Conservation (phyloP, 2,888 invertebrate genomes). For the Ornithoptera priamus region DNA sequence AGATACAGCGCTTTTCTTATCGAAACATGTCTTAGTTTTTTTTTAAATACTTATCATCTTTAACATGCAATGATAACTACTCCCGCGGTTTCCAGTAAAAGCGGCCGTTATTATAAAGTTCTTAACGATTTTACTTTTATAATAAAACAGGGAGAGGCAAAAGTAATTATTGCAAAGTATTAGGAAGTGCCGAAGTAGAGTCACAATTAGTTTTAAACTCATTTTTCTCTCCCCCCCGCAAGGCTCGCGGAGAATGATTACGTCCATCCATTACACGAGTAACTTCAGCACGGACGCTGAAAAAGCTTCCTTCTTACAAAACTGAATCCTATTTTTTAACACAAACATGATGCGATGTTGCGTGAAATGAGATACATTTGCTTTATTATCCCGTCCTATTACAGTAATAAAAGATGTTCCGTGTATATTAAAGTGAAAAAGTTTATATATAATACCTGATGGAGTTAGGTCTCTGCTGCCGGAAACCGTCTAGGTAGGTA, state of each 20-base stretch:
- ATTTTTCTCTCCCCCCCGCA: neutral
- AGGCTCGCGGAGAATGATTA: neutral
- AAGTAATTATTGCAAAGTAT: neutral
- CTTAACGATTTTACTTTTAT: too few relatives aligned
- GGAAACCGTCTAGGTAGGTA: too few relatives aligned
- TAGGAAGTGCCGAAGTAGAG: neutral
- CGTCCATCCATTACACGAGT: conserved; percentile 3
- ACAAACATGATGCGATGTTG: conserved; percentile 1
- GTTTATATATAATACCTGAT: too few relatives aligned
- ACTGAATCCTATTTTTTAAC: neutral
- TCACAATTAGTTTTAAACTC: conserved; percentile 3
- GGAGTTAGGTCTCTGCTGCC: too few relatives aligned
- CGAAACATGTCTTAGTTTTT: too few relatives aligned
- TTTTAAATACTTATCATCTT: too few relatives aligned
- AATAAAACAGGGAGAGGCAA: neutral
- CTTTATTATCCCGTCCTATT: neutral
- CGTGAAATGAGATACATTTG: neutral
- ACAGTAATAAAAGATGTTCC: too few relatives aligned
- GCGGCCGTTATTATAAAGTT: too few relatives aligned
- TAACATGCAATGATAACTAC: too few relatives aligned
- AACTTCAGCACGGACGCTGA: neutral
- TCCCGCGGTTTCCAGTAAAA: too few relatives aligned
- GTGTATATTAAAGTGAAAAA: too few relatives aligned
- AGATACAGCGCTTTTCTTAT: too few relatives aligned
- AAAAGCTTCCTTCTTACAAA: conserved; percentile 1